These are phyloP conservation scores for Scalopus aquaticus DNA, from an alignment of 2,113 vertebrate genomes.

Conservation along the genomic window DNA sequence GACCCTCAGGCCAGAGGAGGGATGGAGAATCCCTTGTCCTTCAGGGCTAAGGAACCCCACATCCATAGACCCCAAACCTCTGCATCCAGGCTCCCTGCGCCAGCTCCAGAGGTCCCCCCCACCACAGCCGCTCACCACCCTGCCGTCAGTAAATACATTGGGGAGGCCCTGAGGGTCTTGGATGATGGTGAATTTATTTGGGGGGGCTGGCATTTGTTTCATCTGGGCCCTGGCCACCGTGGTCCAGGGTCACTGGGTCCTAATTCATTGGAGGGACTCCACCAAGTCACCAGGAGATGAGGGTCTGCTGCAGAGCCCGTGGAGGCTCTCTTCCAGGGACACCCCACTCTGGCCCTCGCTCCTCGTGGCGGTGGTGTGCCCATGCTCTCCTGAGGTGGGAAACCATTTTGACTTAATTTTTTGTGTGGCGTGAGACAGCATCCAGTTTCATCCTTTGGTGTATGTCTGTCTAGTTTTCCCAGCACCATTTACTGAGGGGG, in stretches of 20 bases:
- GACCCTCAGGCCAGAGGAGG: neutral
- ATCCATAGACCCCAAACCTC: rapidly evolving
- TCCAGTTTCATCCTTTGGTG: too few relatives aligned
- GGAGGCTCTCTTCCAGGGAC: neutral
- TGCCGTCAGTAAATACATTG: rapidly evolving
- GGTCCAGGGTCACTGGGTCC: neutral
- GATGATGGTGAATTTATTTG: neutral
- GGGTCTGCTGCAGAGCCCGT: neutral
- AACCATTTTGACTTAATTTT: neutral
- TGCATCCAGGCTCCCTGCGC: rapidly evolving
- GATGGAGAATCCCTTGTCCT: rapidly evolving
- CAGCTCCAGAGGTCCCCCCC: too few relatives aligned
- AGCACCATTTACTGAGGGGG: neutral
- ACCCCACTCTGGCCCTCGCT: too few relatives aligned
- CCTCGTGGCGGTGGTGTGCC: too few relatives aligned
- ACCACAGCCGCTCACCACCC: neutral
- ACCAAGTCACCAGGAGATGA: neutral
- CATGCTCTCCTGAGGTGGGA: neutral
- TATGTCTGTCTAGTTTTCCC: neutral
- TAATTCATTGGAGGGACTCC: rapidly evolving
- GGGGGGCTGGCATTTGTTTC: neutral
- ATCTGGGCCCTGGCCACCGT: neutral
- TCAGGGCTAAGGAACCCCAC: rapidly evolving
- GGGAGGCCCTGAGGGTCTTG: neutral
- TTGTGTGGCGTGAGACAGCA: neutral